Percentiles rank a stretch among this genome's conserved stretches.
phyloP scores from a whole-genome alignment of 2,797 vertebrate species.

The Salarias fasciatus region DNA sequence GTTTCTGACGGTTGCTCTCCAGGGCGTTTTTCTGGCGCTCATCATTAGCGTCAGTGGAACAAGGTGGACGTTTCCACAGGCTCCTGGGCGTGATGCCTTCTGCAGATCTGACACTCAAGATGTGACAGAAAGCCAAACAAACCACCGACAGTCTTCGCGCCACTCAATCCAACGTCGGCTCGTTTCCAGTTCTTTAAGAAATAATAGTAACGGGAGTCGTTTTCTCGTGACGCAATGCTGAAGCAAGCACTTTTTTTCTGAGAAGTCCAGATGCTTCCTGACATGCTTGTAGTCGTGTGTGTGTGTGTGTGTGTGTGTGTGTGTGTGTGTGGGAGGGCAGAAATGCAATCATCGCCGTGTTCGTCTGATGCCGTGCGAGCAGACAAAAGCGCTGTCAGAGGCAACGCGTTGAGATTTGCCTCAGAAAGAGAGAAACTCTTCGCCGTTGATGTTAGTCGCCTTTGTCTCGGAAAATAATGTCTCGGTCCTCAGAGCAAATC shows the following conservation, averaged over 20 bases:
- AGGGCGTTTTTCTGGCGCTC: constrained; percentile 9
- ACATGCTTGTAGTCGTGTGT: constrained; percentile 46
- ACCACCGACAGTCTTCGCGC: neutral
- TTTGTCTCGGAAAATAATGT: neutral
- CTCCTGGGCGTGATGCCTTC: constrained; percentile 17
- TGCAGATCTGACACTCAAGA: constrained; percentile 25
- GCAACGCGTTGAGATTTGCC: constrained; percentile 12
- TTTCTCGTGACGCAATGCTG: constrained; percentile 45
- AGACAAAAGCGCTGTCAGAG: constrained; percentile 49
- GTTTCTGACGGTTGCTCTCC: constrained; percentile 16
- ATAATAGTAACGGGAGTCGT: constrained; percentile 1
- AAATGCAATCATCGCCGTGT: constrained; percentile 46
- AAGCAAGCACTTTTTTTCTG: constrained; percentile 49
- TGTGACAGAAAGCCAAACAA: constrained; percentile 14
- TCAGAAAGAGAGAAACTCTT: constrained; percentile 7
- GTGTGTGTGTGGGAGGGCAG: constrained; percentile 41
- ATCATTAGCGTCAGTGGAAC: constrained; percentile 24
- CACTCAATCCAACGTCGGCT: constrained; percentile 26
- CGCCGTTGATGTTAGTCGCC: constrained; percentile 11
- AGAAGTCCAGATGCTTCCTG: constrained; percentile 23
- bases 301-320: constrained; percentile 40
- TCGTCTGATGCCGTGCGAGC: constrained; percentile 36
- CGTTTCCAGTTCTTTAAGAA: constrained; percentile 30
- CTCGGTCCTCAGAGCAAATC: neutral
- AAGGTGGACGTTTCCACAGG: constrained; percentile 4